Base-by-base conservation (phyloP, 2,888 invertebrate genomes). In the Synergus japonicus region DNA sequence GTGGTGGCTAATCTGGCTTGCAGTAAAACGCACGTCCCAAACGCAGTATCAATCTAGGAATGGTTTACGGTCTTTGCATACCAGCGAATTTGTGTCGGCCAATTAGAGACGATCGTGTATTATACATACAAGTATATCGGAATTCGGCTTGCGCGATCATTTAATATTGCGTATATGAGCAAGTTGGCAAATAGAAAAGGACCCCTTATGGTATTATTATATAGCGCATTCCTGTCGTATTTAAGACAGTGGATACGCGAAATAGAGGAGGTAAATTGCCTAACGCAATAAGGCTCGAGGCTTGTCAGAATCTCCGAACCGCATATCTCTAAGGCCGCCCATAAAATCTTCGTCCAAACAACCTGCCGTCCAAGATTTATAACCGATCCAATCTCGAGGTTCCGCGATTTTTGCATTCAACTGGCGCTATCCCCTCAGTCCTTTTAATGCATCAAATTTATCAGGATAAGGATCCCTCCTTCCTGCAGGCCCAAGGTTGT, bases 351-450 rank as follows among this genome's bases (percentile, higher is more conserved):
- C 84, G 77, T 83, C 79, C 83, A 84, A 86, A 84, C 85, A 86
- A 86, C 85, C 87, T 84, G 85, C 85, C 85, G 83, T 86, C 86
- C 85, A 83, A 82, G 85, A 88, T 88, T 87, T 88, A 86, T 87
- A 85, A 80, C 82, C 87, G 85, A 86, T 85, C 84, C 85, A 84
- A 87, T 87, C 87, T 84, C 78, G 18, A 18, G 8, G 58, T 60
- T 60, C 58, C 58, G 58, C 58, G 18, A 60, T 60, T 60, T 60
- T 60, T 18, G 58, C 58, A 60, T 60, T 60, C 58, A 18, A 60
- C n/a, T 18, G 58, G 58, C 58, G 58, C 58, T 60, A 60, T 60
- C 18, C 22, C 10, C 58, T 4, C 8, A 60, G 58, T 60, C 60
- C 22, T 22, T 18, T 22, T 60, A 60, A 60, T 60, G 22, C 60